A percentile compares a stretch with the other conserved stretches of the same genome.
phyloP scores from a whole-genome alignment of 2,888 invertebrate species.

The Boloria euphrosyne region DNA sequence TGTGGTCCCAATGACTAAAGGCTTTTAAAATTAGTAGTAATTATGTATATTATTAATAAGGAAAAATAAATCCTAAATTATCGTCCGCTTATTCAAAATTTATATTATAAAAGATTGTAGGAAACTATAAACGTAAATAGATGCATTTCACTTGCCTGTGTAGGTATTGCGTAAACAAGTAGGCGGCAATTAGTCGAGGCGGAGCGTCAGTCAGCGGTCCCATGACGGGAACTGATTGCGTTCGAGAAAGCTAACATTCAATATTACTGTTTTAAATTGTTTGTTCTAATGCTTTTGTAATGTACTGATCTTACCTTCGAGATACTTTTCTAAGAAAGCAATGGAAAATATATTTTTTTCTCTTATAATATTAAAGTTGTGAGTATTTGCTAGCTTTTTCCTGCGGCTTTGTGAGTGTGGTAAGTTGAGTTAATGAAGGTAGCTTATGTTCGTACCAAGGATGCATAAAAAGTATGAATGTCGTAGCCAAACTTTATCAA shows the following conservation, averaged over 20 bases:
- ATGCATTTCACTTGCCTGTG: conserved; percentile 49
- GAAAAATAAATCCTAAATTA: no score
- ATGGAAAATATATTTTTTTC: neutral
- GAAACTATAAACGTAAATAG: conserved; percentile 7
- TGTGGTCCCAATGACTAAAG: no score
- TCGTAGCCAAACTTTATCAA: no score
- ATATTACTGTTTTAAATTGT: conserved; percentile 35
- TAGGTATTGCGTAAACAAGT: conserved; percentile 65
- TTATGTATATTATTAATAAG: no score
- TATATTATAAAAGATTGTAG: neutral
- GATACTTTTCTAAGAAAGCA: neutral
- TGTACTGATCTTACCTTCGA: conserved; percentile 15
- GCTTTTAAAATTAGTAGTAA: no score
- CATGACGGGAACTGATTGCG: conserved; percentile 53
- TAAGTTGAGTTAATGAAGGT: no score
- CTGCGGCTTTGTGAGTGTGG: no score
- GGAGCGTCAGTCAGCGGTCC: conserved; percentile 55
- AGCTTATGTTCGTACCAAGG: no score
- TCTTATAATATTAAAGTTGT: neutral
- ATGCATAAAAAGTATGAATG: no score
- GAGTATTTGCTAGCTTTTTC: no score
- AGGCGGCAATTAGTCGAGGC: conserved; percentile 69
- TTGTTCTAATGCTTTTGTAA: conserved; percentile 26
- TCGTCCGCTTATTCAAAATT: no score
- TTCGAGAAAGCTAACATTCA: conserved; percentile 36